Base-by-base conservation (phyloP, 2,797 vertebrate genomes). In the Echiichthys vipera region DNA sequence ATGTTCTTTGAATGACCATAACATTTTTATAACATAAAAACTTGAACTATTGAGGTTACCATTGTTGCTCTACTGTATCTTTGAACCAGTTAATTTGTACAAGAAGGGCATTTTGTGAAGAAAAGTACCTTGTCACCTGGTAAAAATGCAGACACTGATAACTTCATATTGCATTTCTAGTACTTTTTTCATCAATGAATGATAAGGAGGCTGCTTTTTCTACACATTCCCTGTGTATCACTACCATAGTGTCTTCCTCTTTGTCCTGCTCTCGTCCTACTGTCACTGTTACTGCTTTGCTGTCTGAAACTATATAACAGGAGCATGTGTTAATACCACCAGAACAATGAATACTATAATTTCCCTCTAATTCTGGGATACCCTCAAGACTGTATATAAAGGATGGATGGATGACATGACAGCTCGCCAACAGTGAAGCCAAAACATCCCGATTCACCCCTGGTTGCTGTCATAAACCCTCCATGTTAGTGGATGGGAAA, bases 231-330 rank as follows among this genome's bases (percentile, higher is more conserved):
- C 12, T 54, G 15, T 55, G n/a, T 43, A 15, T 68, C 14, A 29
- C 36, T 12, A 13, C 29, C n/a, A 42, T 42, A 43, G 85, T 66
- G 75, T 89, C 66, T 82, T 93, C 70, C 84, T 91, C 29, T 81
- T 88, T 73, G 83, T 91, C 66, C 78, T 90, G 7, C 69, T 90
- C 42, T 90, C 90, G 12, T 85, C 90, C 55, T 89, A 88, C 83
- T 90, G 86, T 73, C 85, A 81, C 64, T 90, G 84, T 84, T 88
- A 88, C 72, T 86, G 90, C 65, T 90, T 90, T 58, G 81, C 83
- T 59, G 61, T 87, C 66, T 88, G 65, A 91, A 29, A 22, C 18
- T 8, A 20, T 69, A 59, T 15, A 58, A 22, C 27, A 54, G 54
- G 22, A 39, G 45, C 54, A 56, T 65, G 29, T 42, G 22, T 39